Evolutionary conservation across 2,797 vertebrate species (phyloP), one percentile per base, ranked within the genome.

Genomic region (Thunnus albacares): DNA sequence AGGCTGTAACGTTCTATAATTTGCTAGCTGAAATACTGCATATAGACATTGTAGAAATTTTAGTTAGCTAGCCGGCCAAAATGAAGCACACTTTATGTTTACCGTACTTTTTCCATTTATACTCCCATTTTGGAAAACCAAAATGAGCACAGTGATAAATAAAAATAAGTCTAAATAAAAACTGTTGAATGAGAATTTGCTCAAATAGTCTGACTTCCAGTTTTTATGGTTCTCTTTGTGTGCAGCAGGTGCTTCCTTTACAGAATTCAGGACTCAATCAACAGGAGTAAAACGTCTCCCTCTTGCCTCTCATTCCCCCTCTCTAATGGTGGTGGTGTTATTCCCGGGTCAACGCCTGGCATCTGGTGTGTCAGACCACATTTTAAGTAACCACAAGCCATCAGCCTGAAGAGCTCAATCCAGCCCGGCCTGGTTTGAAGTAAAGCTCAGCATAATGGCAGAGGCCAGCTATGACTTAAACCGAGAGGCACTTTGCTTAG

Each of bases 391-490:
- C 59, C 47, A 43, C 58, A 49, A 28, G n/a, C 63, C 55, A n/a
- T 33, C 47, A 52, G 22, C 22, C 28, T 62, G 15, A 43, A 26
- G 35, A 49, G 58, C 56, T 57, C 18, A 51, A 12, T 63, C 38
- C 18, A 49, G 22, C 51, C 52, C 9, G 0, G 33, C 58, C 18
- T 74, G 52, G 28, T 66, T 43, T 76, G 9, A 72, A 77, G 52
- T 60, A 60, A 71, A n/a, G 4, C 22, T 55, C 43, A 41, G 24
- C 58, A 17, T 28, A 24, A 26, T 38, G 17, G 17, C 56, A 35
- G 13, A 43, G 18, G 24, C 33, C 57, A 57, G 64, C 38, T n/a
- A 63, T 56, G 66, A 77, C 62, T 62, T 82, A 30, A 69, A 69
- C 22, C 1, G 4, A 69, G 55, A 76, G 67, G 55, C 43, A 1